Conservation (phyloP, 2,797 vertebrate genomes). For the Bryconaethiops microstoma region DNA sequence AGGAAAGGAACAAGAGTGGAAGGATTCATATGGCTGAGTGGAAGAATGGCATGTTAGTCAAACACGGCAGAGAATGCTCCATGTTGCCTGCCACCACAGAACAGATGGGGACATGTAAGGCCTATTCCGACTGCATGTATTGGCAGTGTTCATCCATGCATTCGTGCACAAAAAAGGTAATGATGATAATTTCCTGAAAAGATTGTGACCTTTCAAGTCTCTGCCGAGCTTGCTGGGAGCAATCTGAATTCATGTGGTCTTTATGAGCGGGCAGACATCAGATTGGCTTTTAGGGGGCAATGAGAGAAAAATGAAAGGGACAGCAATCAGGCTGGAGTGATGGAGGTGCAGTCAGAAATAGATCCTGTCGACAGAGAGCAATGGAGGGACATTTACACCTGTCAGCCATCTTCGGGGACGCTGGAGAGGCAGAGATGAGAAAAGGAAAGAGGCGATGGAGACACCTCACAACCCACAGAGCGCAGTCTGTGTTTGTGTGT, state of each 20-base stretch:
- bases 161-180: constrained; percentile 45
- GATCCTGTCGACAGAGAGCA: constrained; percentile 30
- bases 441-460: constrained; percentile 14
- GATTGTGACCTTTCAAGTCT: constrained; percentile 56
- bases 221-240: constrained; percentile 40
- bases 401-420: constrained; percentile 27
- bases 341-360: constrained; percentile 46
- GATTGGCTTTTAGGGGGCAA: constrained; percentile 43
- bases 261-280: constrained; percentile 41
- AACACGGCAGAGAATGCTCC: constrained; percentile 16
- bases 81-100: constrained; percentile 38
- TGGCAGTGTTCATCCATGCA: constrained; percentile 46
- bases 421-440: constrained; percentile 19
- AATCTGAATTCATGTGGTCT: constrained; percentile 53
- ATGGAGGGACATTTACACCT: constrained; percentile 44
- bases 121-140: constrained; percentile 47
- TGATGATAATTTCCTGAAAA: constrained; percentile 54
- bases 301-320: constrained; percentile 43
- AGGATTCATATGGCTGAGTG: neutral
- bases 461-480: constrained; percentile 2
- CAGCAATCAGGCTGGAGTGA: constrained; percentile 44
- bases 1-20: constrained; percentile 9
- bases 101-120: constrained; percentile 23
- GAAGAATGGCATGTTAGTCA: constrained; percentile 19
- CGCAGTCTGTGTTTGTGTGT: constrained; percentile 2